Percentiles rank a stretch among this genome's conserved stretches.
These are phyloP conservation scores for Drosophila santomea DNA, from an alignment of 1,140 invertebrate genomes.

Conservation along the genomic window DNA sequence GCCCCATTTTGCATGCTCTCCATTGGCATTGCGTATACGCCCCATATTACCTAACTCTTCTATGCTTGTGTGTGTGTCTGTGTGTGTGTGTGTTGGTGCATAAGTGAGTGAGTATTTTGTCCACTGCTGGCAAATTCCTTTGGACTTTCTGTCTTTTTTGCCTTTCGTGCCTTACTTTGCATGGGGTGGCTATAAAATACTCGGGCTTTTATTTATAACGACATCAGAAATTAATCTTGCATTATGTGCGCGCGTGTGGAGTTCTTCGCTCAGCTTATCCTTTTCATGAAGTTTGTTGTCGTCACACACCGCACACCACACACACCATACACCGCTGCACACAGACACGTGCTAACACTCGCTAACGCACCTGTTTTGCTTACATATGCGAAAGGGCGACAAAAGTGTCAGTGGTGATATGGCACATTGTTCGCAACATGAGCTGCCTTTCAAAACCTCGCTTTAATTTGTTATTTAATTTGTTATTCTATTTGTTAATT, in stretches of 20 bases:
- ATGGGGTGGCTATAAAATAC: constrained; percentile 66
- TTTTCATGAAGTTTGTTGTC: constrained; percentile 76
- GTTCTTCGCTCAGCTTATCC: constrained; percentile 63
- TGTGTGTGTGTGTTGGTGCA: too few relatives aligned
- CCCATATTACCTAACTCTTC: constrained; percentile 58
- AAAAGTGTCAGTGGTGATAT: constrained; percentile 33
- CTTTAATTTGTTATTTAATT: too few relatives aligned
- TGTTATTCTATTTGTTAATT: too few relatives aligned
- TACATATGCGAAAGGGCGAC: constrained; percentile 44
- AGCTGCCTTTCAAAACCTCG: too few relatives aligned
- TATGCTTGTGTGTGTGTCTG: constrained; percentile 19
- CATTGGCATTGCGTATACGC: constrained; percentile 55
- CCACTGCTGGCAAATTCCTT: constrained; percentile 16
- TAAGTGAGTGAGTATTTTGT: background rate
- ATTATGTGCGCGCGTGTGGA: constrained; percentile 70
- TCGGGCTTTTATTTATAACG: constrained; percentile 79
- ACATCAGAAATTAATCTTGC: constrained; percentile 82
- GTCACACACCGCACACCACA: constrained; percentile 33
- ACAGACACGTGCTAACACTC: constrained; percentile 57
- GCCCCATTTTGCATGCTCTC: background rate
- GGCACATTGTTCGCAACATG: too few relatives aligned
- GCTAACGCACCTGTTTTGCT: constrained; percentile 50
- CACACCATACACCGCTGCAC: constrained; percentile 5
- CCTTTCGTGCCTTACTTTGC: background rate
- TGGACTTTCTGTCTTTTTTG: background rate